Conservation (phyloP, 2,888 invertebrate species). For the Drosophila bunnanda region DNA sequence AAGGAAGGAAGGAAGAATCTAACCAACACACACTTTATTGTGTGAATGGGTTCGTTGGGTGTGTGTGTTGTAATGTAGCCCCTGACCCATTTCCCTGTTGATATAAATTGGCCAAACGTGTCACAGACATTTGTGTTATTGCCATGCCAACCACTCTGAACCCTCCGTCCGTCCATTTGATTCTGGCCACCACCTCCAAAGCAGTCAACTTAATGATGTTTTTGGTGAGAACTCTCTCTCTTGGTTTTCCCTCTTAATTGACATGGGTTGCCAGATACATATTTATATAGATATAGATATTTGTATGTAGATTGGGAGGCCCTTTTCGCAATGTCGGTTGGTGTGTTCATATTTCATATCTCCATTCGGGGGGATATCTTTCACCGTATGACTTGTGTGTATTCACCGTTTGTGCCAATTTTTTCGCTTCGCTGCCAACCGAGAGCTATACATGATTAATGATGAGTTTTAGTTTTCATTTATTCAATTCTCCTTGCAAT, state of each 20-base stretch:
- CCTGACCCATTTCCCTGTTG: slow-evolving; percentile 11
- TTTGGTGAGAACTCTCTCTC: slow-evolving; percentile 51
- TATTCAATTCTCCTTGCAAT: slow-evolving; percentile 3
- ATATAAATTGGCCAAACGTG: slow-evolving; percentile 68
- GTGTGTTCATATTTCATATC: slow-evolving; percentile 15
- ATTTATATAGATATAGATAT: slow-evolving; percentile 1
- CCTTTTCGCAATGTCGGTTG: not conserved
- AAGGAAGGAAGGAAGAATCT: not conserved
- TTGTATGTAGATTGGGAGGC: not conserved
- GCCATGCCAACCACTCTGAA: slow-evolving; percentile 29
- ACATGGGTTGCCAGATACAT: slow-evolving; percentile 38
- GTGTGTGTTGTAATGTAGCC: not conserved
- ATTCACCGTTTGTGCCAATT: slow-evolving; percentile 31
- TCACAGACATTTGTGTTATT: slow-evolving; percentile 68
- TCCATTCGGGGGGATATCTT: not conserved
- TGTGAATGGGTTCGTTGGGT: not conserved
- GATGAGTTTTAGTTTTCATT: slow-evolving; percentile 28
- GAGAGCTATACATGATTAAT: slow-evolving; percentile 53
- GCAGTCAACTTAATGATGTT: slow-evolving; percentile 59
- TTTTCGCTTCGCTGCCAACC: slow-evolving; percentile 24
- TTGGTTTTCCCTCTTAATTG: slow-evolving; percentile 39
- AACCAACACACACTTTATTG: not conserved
- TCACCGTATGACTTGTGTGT: slow-evolving; percentile 7
- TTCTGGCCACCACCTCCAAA: slow-evolving; percentile 9
- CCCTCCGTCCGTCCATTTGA: slow-evolving; percentile 12